These are phyloP conservation scores for Orthosia cruda DNA, from an alignment of 2,888 invertebrate genomes.

Conservation along the genomic window DNA sequence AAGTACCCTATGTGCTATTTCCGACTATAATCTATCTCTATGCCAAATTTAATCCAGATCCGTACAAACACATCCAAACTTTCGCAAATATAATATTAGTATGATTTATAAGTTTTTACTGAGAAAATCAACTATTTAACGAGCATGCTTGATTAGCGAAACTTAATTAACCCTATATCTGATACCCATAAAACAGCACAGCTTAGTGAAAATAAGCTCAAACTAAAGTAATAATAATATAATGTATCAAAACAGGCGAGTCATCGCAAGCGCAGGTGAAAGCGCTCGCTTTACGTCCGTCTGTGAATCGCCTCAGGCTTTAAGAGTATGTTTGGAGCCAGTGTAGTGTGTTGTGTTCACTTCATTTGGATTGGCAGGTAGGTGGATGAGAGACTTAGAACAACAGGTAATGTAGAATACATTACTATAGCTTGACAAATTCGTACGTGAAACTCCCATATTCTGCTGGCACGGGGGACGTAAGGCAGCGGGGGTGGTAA, in stretches of 20 bases:
- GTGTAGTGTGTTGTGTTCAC: constrained; percentile 15
- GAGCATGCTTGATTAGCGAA: background rate
- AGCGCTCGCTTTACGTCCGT: constrained; percentile 45
- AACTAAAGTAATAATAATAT: constrained; percentile 30
- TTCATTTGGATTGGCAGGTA: constrained; percentile 19
- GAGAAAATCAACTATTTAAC: no score
- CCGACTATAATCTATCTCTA: no score
- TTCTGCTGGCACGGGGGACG: no score
- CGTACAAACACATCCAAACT: no score
- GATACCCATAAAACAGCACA: background rate
- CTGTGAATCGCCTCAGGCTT: constrained; percentile 44
- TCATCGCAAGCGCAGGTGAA: constrained; percentile 53
- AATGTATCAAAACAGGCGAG: constrained; percentile 45
- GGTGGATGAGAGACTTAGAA: background rate
- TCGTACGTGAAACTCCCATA: no score
- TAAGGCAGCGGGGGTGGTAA: no score
- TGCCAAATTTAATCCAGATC: no score
- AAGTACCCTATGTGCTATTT: no score
- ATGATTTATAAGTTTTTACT: no score
- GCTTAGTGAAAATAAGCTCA: constrained; percentile 43
- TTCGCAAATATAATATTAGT: no score
- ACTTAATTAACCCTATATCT: background rate
- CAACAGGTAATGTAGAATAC: background rate
- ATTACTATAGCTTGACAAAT: background rate
- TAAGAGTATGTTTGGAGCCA: constrained; percentile 27